Evolutionary conservation across 2,888 invertebrate species (phyloP), one percentile per base, ranked within the genome.

Genomic region (Lycaena phlaeas): DNA sequence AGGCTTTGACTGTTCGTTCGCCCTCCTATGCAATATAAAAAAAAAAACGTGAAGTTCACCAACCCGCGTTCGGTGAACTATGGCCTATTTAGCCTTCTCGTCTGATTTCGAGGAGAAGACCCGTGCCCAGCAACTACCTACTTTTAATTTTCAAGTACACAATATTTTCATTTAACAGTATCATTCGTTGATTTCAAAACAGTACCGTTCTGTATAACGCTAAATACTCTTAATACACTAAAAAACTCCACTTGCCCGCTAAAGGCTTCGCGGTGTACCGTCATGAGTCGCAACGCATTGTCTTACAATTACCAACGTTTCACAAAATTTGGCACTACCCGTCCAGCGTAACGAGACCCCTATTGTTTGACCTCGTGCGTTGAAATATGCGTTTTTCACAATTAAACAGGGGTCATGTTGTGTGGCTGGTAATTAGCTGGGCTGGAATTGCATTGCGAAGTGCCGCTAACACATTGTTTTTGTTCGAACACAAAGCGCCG

Each of bases 291-390:
- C 55, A 62, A 57, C 63, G 67, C 75, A 74, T 79, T 78, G 79
- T 78, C 68, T 76, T 68, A 58, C 69, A 77, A 77, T 77, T 78
- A 78, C 68, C 68, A 55, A 57, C 61, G 66, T 69, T 74, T 69
- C 72, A 74, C 66, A 67, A 78, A 76, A 73, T 79, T 79, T 75
- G 77, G 77, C 77, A 71, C 69, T 65, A 53, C 49, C 53, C 50
- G 44, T 43, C 38, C 49, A 53, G 7, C 12, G 3, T 39, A 48
- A 40, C 3, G 10, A 43, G 64, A 59, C 27, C 67, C 39, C 27
- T 43, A 29, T 30, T 40, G 46, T 52, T 42, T 34, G 42, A 43
- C 43, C 38, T 41, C 15, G 37, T n/a, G 12, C 14, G 25, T 29
- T 10, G 41, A 37, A 37, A 34, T 36, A 29, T 14, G 30, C 28